These are phyloP conservation scores for Pseudococcus viburni DNA, from an alignment of 2,888 invertebrate species.

Conservation along the genomic window DNA sequence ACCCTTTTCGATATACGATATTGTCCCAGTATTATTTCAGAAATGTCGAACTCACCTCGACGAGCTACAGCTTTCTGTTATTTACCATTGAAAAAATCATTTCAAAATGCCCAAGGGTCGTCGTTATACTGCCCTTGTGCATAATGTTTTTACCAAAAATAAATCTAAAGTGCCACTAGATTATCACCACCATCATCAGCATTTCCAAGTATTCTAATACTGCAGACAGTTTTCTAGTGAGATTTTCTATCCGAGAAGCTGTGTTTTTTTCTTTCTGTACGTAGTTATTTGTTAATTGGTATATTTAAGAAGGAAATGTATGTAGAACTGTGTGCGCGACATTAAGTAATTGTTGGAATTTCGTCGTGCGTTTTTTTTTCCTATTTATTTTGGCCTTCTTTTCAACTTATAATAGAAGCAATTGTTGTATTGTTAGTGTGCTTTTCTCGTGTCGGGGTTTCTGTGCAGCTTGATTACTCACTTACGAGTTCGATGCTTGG, in stretches of 20 bases:
- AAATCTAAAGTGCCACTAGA: no score
- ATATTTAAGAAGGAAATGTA: conserved; percentile 45
- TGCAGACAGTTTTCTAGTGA: background rate
- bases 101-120: no score
- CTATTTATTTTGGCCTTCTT: background rate
- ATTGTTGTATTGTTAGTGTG: conserved; percentile 28
- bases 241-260: background rate
- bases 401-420: conserved; percentile 19
- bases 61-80: no score
- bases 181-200: no score
- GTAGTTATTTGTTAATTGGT: conserved; percentile 9
- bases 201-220: no score
- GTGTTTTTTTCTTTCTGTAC: background rate
- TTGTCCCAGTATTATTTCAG: no score
- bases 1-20: no score
- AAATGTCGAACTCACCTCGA: no score
- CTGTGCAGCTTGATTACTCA: conserved; percentile 1
- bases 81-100: no score
- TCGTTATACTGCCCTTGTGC: no score
- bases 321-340: conserved; percentile 22
- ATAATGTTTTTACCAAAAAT: no score
- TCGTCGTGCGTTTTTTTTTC: conserved; percentile 15
- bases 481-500: background rate
- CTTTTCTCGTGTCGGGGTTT: background rate
- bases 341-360: conserved; percentile 33